Base-by-base conservation (phyloP, 2,113 vertebrate species). In the Actenoides hombroni region DNA sequence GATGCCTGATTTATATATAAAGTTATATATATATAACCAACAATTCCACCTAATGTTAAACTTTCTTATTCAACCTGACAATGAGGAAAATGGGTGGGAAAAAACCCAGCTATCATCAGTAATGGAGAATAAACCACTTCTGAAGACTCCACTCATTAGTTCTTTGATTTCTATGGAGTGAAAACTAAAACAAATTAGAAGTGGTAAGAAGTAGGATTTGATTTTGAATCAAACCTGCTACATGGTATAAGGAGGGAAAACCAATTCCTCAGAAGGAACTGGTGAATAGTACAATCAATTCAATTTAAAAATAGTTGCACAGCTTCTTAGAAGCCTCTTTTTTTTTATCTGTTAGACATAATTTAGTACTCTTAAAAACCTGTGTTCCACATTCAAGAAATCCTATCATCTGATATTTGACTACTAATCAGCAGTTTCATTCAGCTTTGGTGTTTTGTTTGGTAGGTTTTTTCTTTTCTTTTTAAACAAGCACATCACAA, bases 111-210 rank as follows among this genome's bases (percentile, higher is more conserved):
- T 75, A 90, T 94, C 93, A 46, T 16, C 65, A 83, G 74, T 83
- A 94, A 97, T 81, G 37, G 53, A 94, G 83, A 91, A 92, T 77
- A 85, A 93, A 94, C 91, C 71, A 83, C 35, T 94, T 88, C 87
- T 77, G 92, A 94, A 92, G 76, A 78, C 59, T 92, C 83, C 76
- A 35, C 46, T 96, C 77, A 90, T 94, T 86, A 94, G 60, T 68
- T 60, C 56, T 83, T 76, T 88, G 80, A 93, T 89, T 95, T 92
- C 69, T 68, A 75, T 56, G 44, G 85, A 86, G 18, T 64, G 61
- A 88, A 75, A 93, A 90, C 56, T 68, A 75, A 76, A 87, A 44
- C 48, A 86, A 60, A 93, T 95, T 87, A 95, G 86, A 95, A 87
- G 94, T 13, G 44, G 37, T 48, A 91, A 92, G 70, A 54, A 96